Evolutionary conservation across 1,140 invertebrate genomes (phyloP).

Genomic region (Dendroctonus ponderosae): DNA sequence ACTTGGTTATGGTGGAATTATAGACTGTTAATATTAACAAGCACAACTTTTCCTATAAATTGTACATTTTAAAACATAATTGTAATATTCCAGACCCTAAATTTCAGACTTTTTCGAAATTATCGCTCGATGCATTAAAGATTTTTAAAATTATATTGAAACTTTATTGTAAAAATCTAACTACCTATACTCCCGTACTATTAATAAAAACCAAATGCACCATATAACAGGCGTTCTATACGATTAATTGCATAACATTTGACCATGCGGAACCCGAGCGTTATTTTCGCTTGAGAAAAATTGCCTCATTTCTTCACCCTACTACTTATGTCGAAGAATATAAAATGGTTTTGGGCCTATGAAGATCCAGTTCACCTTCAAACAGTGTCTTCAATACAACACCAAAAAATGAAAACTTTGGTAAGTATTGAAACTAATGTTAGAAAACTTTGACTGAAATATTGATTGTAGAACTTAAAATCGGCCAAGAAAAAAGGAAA

Average conservation of each 20-base stretch:
- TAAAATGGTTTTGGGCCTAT: conserved; percentile 10
- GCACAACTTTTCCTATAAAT: too few relatives aligned
- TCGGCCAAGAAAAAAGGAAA: too few relatives aligned
- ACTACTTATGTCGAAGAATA: conserved; percentile 1
- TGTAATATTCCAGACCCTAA: too few relatives aligned
- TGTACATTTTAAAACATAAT: too few relatives aligned
- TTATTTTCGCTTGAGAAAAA: conserved; percentile 10
- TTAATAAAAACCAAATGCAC: neutral
- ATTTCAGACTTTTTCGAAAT: too few relatives aligned
- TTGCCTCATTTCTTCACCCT: conserved; percentile 12
- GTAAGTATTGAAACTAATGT: neutral
- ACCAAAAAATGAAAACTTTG: conserved; percentile 16
- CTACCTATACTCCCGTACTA: conserved; percentile 2
- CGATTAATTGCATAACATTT: conserved; percentile 9
- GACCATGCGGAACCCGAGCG: conserved; percentile 10
- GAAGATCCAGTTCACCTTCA: conserved; percentile 7
- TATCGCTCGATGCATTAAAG: too few relatives aligned
- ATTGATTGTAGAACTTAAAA: too few relatives aligned
- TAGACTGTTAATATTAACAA: too few relatives aligned
- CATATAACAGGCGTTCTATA: conserved; percentile 5
- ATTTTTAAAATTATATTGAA: too few relatives aligned
- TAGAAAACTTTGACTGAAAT: too few relatives aligned
- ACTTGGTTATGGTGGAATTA: too few relatives aligned
- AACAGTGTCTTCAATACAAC: conserved; percentile 2
- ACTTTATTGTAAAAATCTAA: too few relatives aligned